These are phyloP conservation scores for Drosophila pachea DNA, from an alignment of 1,140 invertebrate genomes.

Conservation along the genomic window DNA sequence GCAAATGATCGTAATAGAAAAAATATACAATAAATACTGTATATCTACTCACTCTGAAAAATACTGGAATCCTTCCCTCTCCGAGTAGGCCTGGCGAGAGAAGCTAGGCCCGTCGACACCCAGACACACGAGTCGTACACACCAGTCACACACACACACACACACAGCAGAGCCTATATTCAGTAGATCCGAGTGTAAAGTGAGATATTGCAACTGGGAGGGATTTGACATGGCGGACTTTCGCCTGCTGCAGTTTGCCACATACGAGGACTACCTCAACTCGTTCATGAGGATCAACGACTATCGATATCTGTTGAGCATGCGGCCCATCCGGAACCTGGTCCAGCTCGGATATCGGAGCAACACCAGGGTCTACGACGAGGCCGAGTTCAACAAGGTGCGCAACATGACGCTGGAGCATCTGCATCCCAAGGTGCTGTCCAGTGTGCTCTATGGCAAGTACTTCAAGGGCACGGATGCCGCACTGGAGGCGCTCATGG, in stretches of 20 bases:
- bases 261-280: constrained; percentile 13
- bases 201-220: no score
- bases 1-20: no score
- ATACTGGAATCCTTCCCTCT: no score
- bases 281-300: constrained; percentile 15
- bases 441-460: background rate
- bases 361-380: constrained; percentile 13
- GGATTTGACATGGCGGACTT: background rate
- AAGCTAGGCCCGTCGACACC: no score
- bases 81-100: no score
- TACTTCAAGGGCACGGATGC: constrained; percentile 13
- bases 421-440: constrained; percentile 10
- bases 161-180: no score
- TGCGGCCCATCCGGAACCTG: background rate
- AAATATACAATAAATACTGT: no score
- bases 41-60: no score
- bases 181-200: no score
- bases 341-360: constrained; percentile 25
- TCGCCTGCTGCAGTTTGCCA: background rate
- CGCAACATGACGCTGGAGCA: background rate
- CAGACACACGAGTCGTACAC: no score
- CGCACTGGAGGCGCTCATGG: background rate
- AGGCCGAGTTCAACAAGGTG: constrained; percentile 5
- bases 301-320: constrained; percentile 6
- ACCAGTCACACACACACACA: no score